phyloP scores from a whole-genome alignment of 2,113 vertebrate species.

The Rostratula benghalensis region DNA sequence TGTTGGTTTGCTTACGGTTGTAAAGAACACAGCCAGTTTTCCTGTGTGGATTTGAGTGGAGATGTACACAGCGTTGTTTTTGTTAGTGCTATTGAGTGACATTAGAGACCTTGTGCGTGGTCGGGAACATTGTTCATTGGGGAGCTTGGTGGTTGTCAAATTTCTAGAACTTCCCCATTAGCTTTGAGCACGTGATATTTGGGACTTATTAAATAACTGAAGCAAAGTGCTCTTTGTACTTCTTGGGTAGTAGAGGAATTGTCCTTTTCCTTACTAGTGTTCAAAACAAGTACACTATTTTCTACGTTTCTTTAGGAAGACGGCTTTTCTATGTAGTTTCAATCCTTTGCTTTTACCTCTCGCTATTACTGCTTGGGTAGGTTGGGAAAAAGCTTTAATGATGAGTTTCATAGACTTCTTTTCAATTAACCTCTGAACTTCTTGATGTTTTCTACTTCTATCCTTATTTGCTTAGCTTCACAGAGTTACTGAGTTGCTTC shows the following conservation, averaged over 20 bases:
- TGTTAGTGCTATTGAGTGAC: neutral
- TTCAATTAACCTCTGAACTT: slow-evolving; percentile 39
- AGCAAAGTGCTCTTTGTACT: neutral
- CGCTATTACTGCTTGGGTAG: neutral
- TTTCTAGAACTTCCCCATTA: neutral
- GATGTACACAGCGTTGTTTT: accelerated
- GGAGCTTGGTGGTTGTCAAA: neutral
- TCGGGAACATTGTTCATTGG: neutral
- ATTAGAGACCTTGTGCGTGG: accelerated
- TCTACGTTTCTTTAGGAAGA: neutral
- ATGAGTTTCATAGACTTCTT: neutral
- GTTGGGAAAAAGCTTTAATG: neutral
- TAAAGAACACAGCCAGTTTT: neutral
- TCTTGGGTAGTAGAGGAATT: neutral
- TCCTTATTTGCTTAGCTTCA: neutral
- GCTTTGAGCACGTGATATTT: neutral
- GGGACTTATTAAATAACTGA: neutral
- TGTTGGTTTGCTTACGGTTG: neutral
- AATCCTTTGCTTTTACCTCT: neutral
- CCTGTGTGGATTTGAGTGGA: neutral
- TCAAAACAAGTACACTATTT: neutral
- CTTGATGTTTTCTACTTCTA: neutral
- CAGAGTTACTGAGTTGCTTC: neutral
- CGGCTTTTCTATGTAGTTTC: neutral
- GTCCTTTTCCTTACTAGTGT: neutral